Evolutionary conservation across 2,113 vertebrate species (phyloP), one percentile per base, ranked within the genome.

Genomic region (Cavia porcellus): DNA sequence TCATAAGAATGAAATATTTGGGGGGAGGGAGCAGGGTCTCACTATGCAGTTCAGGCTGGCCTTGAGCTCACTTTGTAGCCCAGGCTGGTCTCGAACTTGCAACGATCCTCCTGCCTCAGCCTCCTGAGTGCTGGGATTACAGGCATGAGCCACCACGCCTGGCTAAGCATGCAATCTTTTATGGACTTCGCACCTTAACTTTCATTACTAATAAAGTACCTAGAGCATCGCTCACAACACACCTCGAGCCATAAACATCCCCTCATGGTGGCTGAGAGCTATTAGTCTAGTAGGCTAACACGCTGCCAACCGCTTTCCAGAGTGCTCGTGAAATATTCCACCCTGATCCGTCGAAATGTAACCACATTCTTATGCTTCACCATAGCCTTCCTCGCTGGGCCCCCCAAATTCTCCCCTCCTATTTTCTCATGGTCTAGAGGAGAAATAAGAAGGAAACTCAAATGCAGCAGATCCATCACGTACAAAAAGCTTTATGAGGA

Each of bases 1-100:
- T 83, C 85, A 55, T 61, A 83, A 90, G 95, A 84, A 35, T 52
- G 62, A 57, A 57, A 85, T 81, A 30, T 66, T 94, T 30, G 7
- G 7, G 50, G 50, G 10, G 50, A 11, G 50, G 50, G 50, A 11
- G 10, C 50, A 57, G 17, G 55, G 55, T 57, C 55, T 19, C 17
- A 19, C 17, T 57, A 57, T 57, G 55, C 55, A 57, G 55, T 57
- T 57, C 55, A 57, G 55, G 55, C 14, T 55, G 55, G 14, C 55
- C 55, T 57, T 57, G 15, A 57, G 55, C 55, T 57, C 55, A 57
- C 17, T 57, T 57, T 57, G 55, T 57, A 57, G 17, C 55, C 55
- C 55, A 57, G 55, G 55, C 55, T 57, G 55, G 55, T 57, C 55
- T 57, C 55, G 4, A 57, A 57, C 17, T 57, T 57, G 55, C 55